These are phyloP conservation scores for Chondrilla cf. caribensis DNA, from an alignment of 37 sponge, comb jelly and placozoan species.

Conservation along the genomic window DNA sequence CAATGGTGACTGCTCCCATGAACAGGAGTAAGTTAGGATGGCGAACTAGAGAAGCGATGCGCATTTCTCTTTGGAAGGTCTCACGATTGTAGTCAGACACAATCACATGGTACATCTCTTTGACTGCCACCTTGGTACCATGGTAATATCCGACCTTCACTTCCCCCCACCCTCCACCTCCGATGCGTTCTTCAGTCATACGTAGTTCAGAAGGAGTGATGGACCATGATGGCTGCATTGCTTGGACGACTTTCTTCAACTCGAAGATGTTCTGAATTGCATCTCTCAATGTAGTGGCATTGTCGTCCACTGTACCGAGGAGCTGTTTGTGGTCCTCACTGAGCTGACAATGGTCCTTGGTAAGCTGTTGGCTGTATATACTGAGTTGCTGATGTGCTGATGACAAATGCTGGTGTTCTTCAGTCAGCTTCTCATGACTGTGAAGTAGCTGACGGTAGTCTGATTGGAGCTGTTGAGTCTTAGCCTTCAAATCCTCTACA, in stretches of 20 bases:
- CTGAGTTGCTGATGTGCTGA: no score
- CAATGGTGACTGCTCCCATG: slow-evolving; percentile 58
- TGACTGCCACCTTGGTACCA: slow-evolving; percentile 66
- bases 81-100: slow-evolving; percentile 21
- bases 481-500: no score
- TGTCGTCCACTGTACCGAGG: no score
- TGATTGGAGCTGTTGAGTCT: no score
- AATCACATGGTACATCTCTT: slow-evolving; percentile 44
- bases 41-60: slow-evolving; percentile 31
- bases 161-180: slow-evolving; percentile 64
- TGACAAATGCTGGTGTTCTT: no score
- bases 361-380: no score
- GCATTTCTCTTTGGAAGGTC: slow-evolving; percentile 51
- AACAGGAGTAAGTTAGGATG: slow-evolving; percentile 77
- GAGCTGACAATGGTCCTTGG: no score
- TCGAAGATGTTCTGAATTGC: neutral
- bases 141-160: slow-evolving; percentile 44
- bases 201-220: slow-evolving; percentile 3
- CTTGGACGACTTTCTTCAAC: neutral
- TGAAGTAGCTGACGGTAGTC: no score
- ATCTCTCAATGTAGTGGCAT: no score
- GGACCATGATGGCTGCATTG: slow-evolving; percentile 14
- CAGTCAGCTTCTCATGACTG: no score
- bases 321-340: no score
- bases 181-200: slow-evolving; percentile 1